phyloP scores from a whole-genome alignment of 2,888 invertebrate species.

The Caenorhabditis sp. region DNA sequence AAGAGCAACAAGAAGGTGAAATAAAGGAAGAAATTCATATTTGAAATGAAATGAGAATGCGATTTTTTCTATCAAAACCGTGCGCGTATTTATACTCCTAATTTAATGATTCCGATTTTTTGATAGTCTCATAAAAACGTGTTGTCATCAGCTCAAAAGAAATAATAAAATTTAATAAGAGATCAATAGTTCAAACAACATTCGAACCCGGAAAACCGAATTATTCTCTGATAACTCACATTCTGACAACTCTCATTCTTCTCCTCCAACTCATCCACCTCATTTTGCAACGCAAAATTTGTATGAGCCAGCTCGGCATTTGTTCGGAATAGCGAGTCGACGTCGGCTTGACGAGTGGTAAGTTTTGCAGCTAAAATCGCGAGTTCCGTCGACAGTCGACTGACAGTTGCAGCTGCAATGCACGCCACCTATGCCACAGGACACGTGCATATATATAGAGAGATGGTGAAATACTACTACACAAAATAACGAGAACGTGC shows the following conservation, averaged over 20 bases:
- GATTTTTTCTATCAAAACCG: slow-evolving; percentile 14
- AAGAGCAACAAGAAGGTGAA: not conserved
- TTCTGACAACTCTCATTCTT: slow-evolving; percentile 3
- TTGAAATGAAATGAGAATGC: not conserved
- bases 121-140: not conserved
- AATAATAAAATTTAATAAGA: not conserved
- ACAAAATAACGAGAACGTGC: not conserved
- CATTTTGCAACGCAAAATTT: slow-evolving; percentile 63
- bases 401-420: slow-evolving; percentile 47
- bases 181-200: not conserved
- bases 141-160: too few relatives aligned
- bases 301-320: slow-evolving; percentile 67
- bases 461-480: not conserved
- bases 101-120: slow-evolving; percentile 5
- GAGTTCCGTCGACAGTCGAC: slow-evolving; percentile 57
- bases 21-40: not conserved
- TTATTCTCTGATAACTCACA: not conserved
- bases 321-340: slow-evolving; percentile 65
- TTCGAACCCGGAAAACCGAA: not conserved
- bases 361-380: slow-evolving; percentile 68
- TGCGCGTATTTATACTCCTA: not conserved
- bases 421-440: slow-evolving; percentile 39
- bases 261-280: slow-evolving; percentile 55
- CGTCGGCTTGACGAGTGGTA: slow-evolving; percentile 63
- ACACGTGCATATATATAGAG: slow-evolving; percentile 6